Percentiles rank a stretch among this genome's conserved stretches.
phyloP scores from a whole-genome alignment of 2,113 vertebrate species.

The Pipra filicauda region DNA sequence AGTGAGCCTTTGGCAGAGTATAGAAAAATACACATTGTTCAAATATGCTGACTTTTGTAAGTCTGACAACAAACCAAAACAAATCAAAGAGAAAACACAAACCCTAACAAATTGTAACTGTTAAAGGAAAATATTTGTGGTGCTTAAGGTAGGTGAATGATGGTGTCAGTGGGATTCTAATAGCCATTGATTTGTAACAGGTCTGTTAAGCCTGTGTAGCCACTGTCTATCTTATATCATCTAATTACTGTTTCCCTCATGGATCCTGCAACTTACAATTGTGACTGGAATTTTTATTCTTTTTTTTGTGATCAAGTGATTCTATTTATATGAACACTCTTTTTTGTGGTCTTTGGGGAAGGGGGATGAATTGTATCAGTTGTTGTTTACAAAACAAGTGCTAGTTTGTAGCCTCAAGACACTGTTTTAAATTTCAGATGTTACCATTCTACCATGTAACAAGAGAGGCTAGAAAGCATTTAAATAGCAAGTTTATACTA shows the following conservation, averaged over 20 bases:
- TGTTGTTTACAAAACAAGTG: conserved; percentile 35
- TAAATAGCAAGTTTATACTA: conserved; percentile 30
- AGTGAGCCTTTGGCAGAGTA: background rate
- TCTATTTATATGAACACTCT: background rate
- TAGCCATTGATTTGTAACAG: background rate
- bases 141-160: background rate
- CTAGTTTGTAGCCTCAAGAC: conserved; percentile 12
- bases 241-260: background rate
- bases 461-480: conserved; percentile 38
- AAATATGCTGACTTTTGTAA: background rate
- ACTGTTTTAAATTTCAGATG: conserved; percentile 7
- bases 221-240: background rate
- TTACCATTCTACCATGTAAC: background rate
- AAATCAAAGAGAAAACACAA: background rate
- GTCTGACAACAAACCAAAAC: background rate
- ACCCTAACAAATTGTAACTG: background rate
- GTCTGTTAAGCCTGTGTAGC: background rate
- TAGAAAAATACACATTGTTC: background rate
- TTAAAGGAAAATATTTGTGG: background rate
- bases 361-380: background rate
- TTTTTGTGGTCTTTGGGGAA: background rate
- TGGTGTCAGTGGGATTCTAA: background rate
- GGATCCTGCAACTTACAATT: background rate
- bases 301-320: background rate
- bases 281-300: background rate